Evolutionary conservation across 2,113 vertebrate genomes (phyloP).

Genomic region (Mesembrinibis cayennensis): DNA sequence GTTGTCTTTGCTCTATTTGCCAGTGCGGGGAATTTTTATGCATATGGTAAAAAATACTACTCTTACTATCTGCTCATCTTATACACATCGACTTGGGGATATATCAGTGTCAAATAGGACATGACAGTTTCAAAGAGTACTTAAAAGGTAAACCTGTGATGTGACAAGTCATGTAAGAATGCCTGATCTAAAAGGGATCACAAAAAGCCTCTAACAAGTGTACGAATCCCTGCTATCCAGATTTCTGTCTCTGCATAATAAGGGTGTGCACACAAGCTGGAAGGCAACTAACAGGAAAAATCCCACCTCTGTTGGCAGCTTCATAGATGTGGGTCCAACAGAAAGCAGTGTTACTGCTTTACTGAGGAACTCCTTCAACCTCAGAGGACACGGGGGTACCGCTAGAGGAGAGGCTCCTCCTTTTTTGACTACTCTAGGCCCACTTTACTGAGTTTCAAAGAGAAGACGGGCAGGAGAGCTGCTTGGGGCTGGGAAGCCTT

Average conservation of each 20-base stretch:
- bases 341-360: neutral
- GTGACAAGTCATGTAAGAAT: neutral
- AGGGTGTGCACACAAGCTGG: neutral
- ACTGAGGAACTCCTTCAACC: neutral
- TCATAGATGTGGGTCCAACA: neutral
- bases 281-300: neutral
- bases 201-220: neutral
- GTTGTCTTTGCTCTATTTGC: neutral
- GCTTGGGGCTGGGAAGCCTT: neutral
- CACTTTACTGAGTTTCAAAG: neutral
- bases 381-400: neutral
- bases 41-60: neutral
- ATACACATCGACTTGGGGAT: neutral
- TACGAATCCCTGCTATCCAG: neutral
- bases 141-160: neutral
- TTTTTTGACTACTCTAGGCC: neutral
- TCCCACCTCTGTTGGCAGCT: neutral
- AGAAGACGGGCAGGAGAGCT: neutral
- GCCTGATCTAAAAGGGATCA: neutral
- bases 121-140: neutral
- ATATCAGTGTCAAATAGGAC: neutral
- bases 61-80: neutral
- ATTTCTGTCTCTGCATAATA: neutral
- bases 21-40: neutral
- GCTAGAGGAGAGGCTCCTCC: neutral